Base-by-base conservation (phyloP, 2,888 invertebrate species). In the Aphidius colemani region DNA sequence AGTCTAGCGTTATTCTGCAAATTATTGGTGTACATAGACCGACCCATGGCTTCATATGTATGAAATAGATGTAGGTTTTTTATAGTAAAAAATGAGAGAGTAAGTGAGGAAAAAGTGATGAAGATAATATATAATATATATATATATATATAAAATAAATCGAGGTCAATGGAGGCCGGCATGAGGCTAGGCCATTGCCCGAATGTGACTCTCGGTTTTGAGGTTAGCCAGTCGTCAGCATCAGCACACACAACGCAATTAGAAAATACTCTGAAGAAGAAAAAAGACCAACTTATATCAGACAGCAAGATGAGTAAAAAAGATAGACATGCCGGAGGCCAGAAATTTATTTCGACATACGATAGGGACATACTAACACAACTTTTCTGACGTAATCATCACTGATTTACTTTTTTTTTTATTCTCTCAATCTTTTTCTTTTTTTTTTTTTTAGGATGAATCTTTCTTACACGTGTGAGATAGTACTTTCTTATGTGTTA, bases 161-260 rank as follows among this genome's bases (percentile, higher is more conserved):
- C 81, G 82, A 81, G 82, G 83, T 82, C 82, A 82, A 72, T 74
- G 73, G 75, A 73, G 73, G 78, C 78, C 73, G 72, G 77, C 74
- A 66, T 72, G 80, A 79, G 82, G 79, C 80, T 82, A 82, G 83
- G 83, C 79, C 83, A 80, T 82, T 83, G 83, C 81, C 82, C 82
- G 81, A 73, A 75, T 30, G 48, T 45, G 56, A 45, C 56, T 75
- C 72, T 74, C 70, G 72, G 75, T 78, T 75, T 77, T 76, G 77
- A 76, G 77, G 74, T 78, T 78, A 74, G 75, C 74, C 76, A 80
- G 75, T 71, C 72, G 75, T 73, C 74, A 65, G 71, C 71, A 72
- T 74, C 70, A 69, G 70, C 67, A 18, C 13, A 30, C 30, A 71
- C 69, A 69, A 73, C 74, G 75, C 71, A 79, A 78, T 78, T 78